A percentile compares a stretch with the other conserved stretches of the same genome.
These are phyloP conservation scores for Batillaria attramentaria DNA, from an alignment of 1,140 invertebrate genomes.

Conservation along the genomic window DNA sequence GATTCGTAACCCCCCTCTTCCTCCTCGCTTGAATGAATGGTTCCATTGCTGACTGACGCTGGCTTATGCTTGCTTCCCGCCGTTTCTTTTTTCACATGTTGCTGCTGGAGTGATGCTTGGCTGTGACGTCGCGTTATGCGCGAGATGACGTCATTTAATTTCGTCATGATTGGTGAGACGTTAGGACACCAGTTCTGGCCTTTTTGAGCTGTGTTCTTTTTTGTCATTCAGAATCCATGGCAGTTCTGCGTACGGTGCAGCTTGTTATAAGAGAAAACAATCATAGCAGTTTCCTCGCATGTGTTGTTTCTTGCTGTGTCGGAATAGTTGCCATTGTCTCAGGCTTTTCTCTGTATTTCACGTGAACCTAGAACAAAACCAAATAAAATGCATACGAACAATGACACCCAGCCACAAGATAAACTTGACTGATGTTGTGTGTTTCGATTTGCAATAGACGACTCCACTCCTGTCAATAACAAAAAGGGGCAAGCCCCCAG, in stretches of 20 bases:
- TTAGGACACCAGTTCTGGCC: background rate
- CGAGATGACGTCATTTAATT: background rate
- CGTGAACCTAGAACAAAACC: too few relatives aligned
- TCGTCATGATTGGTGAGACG: background rate
- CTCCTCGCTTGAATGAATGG: background rate
- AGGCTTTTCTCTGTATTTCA: too few relatives aligned
- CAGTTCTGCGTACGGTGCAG: background rate
- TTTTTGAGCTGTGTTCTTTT: background rate
- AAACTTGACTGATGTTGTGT: too few relatives aligned
- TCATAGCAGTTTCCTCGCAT: background rate
- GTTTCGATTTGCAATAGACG: too few relatives aligned
- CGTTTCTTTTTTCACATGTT: background rate
- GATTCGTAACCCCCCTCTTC: background rate
- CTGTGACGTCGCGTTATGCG: slow-evolving; percentile 13
- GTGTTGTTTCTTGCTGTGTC: background rate
- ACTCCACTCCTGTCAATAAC: too few relatives aligned
- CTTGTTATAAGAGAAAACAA: background rate
- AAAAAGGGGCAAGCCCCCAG: too few relatives aligned
- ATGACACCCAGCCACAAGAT: too few relatives aligned
- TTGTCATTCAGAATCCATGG: background rate
- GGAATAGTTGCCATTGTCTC: background rate
- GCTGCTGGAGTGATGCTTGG: background rate
- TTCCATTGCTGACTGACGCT: background rate
- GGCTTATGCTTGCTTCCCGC: background rate
- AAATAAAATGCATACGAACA: too few relatives aligned